Evolutionary conservation across 1,140 invertebrate genomes (phyloP).

Genomic region (roundworm (Caenorhabditis elegans)): WBcel235 BX284605.5:12477001-12477500

Average conservation of each 20-base stretch:
- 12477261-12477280: background rate
- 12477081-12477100: too few species aligned
- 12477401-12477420: conserved; percentile 6
- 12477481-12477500: conserved; percentile 10
- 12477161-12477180: background rate
- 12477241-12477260: background rate
- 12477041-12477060: too few species aligned
- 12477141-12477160: background rate
- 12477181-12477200: conserved; percentile 10
- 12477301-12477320: conserved; percentile 15
- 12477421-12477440: conserved; percentile 25
- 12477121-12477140: too few species aligned
- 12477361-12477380: background rate
- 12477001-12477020: too few species aligned
- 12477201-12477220: conserved; percentile 20
- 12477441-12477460: background rate
- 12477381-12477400: background rate
- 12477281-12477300: background rate
- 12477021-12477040: too few species aligned
- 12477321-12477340: conserved; percentile 24
- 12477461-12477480: background rate
- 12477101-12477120: too few species aligned
- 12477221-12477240: conserved; percentile 30
- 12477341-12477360: background rate
- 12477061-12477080: too few species aligned